A percentile compares a stretch with the other conserved stretches of the same genome.
These are phyloP conservation scores for Botia kubotai DNA, from an alignment of 2,797 vertebrate species.

Conservation along the genomic window DNA sequence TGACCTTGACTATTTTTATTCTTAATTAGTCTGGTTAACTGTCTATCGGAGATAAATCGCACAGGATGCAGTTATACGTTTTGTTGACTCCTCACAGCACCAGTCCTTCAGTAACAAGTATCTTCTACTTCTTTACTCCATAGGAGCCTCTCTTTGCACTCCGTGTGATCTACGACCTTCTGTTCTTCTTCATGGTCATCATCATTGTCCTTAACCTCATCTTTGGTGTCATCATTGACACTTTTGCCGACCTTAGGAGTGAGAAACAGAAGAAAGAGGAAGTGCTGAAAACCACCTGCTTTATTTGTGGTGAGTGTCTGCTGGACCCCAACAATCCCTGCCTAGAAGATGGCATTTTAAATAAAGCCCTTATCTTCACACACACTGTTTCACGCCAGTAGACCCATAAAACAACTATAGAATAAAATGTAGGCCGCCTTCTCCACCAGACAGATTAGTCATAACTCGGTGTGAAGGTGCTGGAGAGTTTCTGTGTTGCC, in stretches of 20 bases:
- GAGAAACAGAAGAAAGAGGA: constrained; percentile 99
- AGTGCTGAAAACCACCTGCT: constrained; percentile 94
- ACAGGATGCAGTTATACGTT: not conserved
- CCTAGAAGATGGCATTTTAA: not conserved
- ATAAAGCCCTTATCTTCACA: not conserved
- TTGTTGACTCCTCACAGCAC: not conserved
- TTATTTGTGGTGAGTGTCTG: constrained; percentile 88
- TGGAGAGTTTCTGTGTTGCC: constrained; percentile 72
- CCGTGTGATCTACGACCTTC: constrained; percentile 93
- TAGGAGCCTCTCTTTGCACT: constrained; percentile 97
- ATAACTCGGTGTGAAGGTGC: constrained; percentile 72
- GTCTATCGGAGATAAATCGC: not conserved
- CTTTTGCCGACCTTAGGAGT: constrained; percentile 94
- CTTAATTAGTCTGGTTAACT: not conserved
- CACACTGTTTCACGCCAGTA: not conserved
- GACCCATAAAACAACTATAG: constrained; percentile 59
- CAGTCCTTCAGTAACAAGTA: too few relatives aligned
- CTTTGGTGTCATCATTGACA: constrained; percentile 97
- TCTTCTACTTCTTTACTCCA: constrained; percentile 1
- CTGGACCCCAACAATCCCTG: not conserved
- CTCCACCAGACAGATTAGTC: constrained; percentile 80
- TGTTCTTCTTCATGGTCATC: constrained; percentile 99
- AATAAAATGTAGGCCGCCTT: constrained; percentile 74
- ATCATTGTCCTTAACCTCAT: constrained; percentile 98
- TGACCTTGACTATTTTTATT: not conserved